Base-by-base conservation (phyloP, 2,113 vertebrate species). In the Scomber colias region DNA sequence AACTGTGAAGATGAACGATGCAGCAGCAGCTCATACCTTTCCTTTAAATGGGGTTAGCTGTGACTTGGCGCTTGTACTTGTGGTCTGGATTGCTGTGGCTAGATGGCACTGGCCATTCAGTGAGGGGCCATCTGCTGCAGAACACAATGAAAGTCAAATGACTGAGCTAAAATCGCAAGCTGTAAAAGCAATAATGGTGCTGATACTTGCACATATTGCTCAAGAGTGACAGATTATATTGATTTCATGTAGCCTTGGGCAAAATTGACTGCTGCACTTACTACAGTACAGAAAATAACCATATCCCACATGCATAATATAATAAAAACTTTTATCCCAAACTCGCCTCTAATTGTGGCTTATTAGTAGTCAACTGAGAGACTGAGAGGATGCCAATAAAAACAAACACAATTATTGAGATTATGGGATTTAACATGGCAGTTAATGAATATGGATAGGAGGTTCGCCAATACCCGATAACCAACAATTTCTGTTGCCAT, bases 1-100 rank as follows among this genome's bases (percentile, higher is more conserved):
- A 44, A 62, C 44, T 49, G 27, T 13, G 24, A 64, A 49, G 70
- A 62, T 24, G 53, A 63, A 48, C 76, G 72, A 86, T 68, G 77
- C 71, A 64, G 51, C 71, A 64, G 51, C 53, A 35, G 24, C 54
- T 69, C 30, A 16, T 45, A 8, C 13, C 5, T 59, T 76, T 45
- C 54, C 24, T 45, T 57, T 48, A 12, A 74, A 24, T n/a, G 50
- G 16, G 21, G 19, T 60, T 16, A 46, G 69, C 60, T 51, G 17
- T 30, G 48, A 63, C 61, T 69, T 77, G 17, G 76, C 59, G 4
- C 40, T 21, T 19, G 16, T 12, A n/a, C 31, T 51, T 67, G 40
- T 66, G 48, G 66, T 71, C 76, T 71, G 54, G 67, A 19, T 54
- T 40, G 59, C 24, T 73, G 55, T 49, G 61, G 61, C 12, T 19